Evolutionary conservation across 2,113 vertebrate genomes (phyloP).

Genomic region (Phyllostomus discolor): DNA sequence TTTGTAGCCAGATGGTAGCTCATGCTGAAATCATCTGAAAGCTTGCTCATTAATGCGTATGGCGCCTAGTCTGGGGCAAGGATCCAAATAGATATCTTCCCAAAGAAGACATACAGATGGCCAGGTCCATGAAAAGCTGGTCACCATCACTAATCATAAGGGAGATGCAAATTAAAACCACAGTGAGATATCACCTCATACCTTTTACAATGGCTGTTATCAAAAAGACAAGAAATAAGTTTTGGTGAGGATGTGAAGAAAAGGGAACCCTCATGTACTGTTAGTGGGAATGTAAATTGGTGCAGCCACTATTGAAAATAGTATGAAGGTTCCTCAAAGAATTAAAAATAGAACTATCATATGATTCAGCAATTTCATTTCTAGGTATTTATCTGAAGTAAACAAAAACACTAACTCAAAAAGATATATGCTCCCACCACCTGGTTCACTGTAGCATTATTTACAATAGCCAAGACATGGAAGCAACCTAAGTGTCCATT

Average conservation of each 20-base stretch:
- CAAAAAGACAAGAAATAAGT: neutral
- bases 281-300: neutral
- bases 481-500: neutral
- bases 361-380: neutral
- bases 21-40: neutral
- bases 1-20: neutral
- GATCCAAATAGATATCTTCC: neutral
- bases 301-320: neutral
- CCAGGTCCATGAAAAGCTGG: neutral
- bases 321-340: neutral
- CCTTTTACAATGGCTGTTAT: neutral
- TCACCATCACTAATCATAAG: neutral
- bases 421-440: neutral
- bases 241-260: neutral
- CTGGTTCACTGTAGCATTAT: neutral
- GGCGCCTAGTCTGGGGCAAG: neutral
- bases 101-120: neutral
- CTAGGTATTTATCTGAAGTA: neutral
- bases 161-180: neutral
- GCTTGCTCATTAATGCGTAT: neutral
- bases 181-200: neutral
- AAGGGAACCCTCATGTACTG: neutral
- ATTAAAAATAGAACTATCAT: neutral
- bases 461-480: neutral
- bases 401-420: neutral